Conservation (phyloP, 2,888 invertebrate genomes). For the Sphaerophoria taeniata region DNA sequence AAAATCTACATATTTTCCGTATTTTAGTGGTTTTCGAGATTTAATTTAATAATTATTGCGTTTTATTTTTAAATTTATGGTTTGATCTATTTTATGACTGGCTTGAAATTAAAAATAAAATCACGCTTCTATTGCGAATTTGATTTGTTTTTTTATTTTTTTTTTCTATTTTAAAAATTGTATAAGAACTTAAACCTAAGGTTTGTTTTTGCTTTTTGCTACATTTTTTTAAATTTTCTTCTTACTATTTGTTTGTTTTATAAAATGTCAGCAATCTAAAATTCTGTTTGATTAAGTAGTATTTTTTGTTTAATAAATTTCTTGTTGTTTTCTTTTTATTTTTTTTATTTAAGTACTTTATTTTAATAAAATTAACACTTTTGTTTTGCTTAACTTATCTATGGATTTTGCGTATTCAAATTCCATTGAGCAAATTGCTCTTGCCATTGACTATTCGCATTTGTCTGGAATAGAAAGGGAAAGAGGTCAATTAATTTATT, state of each 20-base stretch:
- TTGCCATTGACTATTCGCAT: constrained; percentile 83
- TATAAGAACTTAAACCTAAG: constrained; percentile 60
- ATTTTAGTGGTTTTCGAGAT: constrained; percentile 42
- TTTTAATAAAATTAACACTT: constrained; percentile 25
- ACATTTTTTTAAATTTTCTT: constrained; percentile 2
- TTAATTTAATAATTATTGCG: constrained; percentile 1
- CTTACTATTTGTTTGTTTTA: constrained; percentile 26
- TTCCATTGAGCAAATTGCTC: constrained; percentile 83
- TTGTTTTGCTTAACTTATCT: constrained; percentile 15
- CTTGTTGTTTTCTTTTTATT: constrained; percentile 3
- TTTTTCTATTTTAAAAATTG: constrained; percentile 49
- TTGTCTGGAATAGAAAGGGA: constrained; percentile 78
- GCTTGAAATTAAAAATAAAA: constrained; percentile 36
- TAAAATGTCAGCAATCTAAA: constrained; percentile 62
- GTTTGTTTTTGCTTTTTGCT: constrained; percentile 12
- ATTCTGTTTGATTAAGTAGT: constrained; percentile 62
- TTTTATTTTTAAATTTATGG: constrained; percentile 2
- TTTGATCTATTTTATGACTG: constrained; percentile 56
- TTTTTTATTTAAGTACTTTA: constrained; percentile 49
- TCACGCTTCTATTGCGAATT: constrained; percentile 37
- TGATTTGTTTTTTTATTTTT: constrained; percentile 14
- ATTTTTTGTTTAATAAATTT: constrained; percentile 25
- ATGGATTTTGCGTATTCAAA: constrained; percentile 80
- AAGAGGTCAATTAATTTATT: background rate
- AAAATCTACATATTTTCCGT: constrained; percentile 47